Conservation (phyloP, 2,113 vertebrate genomes). For the Rhinopithecus roxellana region DNA sequence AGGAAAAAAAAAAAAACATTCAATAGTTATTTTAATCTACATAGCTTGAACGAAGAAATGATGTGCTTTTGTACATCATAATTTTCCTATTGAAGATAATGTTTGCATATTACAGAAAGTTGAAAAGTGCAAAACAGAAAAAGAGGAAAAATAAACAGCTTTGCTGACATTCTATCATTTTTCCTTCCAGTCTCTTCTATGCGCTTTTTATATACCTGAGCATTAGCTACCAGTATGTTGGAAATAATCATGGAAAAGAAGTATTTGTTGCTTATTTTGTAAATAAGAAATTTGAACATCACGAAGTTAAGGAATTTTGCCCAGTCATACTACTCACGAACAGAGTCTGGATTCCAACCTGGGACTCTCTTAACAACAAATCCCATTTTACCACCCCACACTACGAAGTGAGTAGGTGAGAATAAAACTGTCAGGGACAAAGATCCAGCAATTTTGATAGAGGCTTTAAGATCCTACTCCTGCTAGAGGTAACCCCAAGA, state of each 20-base stretch:
- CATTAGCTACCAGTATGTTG: background rate
- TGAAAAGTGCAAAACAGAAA: background rate
- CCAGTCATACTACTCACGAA: background rate
- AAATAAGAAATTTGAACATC: background rate
- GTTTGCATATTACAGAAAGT: background rate
- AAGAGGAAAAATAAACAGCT: background rate
- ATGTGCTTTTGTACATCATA: background rate
- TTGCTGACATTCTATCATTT: background rate
- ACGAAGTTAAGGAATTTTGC: background rate
- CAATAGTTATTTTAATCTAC: background rate
- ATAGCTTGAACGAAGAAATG: background rate
- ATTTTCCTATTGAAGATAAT: background rate
- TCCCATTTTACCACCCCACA: background rate
- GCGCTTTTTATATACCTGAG: background rate
- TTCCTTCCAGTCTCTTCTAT: background rate
- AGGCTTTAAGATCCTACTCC: background rate
- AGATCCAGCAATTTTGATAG: background rate
- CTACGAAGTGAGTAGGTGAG: background rate
- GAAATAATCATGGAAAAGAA: background rate
- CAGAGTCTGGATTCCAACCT: background rate
- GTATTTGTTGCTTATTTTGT: background rate
- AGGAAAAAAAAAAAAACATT: slow-evolving; percentile 15
- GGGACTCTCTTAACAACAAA: background rate
- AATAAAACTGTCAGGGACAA: background rate
- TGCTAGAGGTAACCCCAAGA: background rate